Evolutionary conservation across 2,888 invertebrate species (phyloP).

Genomic region (Tubulanus polymorphus): DNA sequence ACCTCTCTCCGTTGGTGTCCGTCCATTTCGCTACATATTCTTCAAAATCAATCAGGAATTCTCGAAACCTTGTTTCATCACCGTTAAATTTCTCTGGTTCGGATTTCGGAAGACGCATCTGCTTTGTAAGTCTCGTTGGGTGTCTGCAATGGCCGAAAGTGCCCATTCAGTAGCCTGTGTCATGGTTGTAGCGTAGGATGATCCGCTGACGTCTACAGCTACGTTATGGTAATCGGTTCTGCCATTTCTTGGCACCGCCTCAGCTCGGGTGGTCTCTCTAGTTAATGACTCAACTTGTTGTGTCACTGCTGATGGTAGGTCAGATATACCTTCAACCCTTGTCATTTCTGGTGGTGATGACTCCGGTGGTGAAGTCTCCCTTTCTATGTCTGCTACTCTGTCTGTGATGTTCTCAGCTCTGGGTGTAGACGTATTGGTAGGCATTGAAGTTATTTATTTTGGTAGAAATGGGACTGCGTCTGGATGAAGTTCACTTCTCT

Average conservation of each 20-base stretch:
- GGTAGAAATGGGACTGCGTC: no score
- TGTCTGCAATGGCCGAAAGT: not conserved
- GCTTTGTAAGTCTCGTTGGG: not conserved
- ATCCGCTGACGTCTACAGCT: no score
- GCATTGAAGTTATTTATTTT: no score
- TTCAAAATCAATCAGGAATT: slow-evolving; percentile 21
- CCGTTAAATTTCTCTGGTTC: slow-evolving; percentile 21
- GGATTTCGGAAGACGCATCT: slow-evolving; percentile 14
- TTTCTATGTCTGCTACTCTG: no score
- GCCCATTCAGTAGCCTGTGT: not conserved
- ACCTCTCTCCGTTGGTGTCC: slow-evolving; percentile 18
- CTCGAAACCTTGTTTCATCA: slow-evolving; percentile 17
- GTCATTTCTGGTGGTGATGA: not conserved
- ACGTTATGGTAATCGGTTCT: no score
- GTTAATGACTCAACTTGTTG: not conserved
- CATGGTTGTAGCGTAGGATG: not conserved
- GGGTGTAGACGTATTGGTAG: no score
- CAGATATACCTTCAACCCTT: not conserved
- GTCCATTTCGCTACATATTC: slow-evolving; percentile 10
- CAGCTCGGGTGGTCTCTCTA: no score
- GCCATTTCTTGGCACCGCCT: not conserved
- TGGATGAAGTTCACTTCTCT: no score
- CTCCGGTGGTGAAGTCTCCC: no score
- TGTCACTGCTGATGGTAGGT: not conserved
- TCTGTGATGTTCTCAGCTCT: no score